phyloP scores from a whole-genome alignment of 2,113 vertebrate species.

The Pipra filicauda region DNA sequence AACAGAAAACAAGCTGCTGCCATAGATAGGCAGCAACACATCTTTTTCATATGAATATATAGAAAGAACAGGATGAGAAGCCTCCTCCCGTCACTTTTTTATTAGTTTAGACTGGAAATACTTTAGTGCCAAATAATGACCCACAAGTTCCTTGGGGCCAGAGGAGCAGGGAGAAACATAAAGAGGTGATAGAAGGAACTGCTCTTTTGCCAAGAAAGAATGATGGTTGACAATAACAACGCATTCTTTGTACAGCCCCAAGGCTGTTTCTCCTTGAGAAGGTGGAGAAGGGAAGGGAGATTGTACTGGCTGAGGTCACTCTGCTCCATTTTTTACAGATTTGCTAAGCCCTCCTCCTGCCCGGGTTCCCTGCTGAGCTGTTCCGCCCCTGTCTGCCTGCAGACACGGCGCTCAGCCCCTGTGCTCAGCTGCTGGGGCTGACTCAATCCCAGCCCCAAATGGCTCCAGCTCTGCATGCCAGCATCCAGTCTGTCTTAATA shows the following conservation, averaged over 20 bases:
- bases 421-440: background rate
- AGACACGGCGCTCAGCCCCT: background rate
- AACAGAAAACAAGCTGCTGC: slow-evolving; percentile 16
- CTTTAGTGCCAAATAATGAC: background rate
- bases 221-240: background rate
- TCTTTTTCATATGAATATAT: background rate
- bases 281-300: background rate
- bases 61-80: background rate
- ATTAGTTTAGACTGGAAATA: background rate
- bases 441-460: slow-evolving; percentile 13
- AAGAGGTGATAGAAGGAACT: background rate
- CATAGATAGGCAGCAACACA: background rate
- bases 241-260: background rate
- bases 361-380: background rate
- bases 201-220: background rate
- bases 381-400: background rate
- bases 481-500: background rate
- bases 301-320: background rate
- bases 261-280: background rate
- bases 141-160: background rate
- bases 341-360: background rate
- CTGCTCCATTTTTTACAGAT: background rate
- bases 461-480: background rate
- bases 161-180: background rate
- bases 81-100: background rate